phyloP scores from a whole-genome alignment of 2,113 vertebrate genomes.

The Chlorocebus sabaeus region DNA sequence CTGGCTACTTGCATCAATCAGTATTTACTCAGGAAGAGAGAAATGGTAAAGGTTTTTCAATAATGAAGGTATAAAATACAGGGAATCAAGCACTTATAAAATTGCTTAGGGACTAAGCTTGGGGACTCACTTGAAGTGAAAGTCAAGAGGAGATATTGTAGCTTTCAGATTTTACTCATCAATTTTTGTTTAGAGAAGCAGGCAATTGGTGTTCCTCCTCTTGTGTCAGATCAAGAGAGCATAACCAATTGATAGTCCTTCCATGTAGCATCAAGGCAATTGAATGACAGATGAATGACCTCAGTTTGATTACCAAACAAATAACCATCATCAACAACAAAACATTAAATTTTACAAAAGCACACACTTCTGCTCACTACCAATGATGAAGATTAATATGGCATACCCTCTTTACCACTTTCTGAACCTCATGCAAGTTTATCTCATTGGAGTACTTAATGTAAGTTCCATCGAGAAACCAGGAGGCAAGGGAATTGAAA shows the following conservation, averaged over 20 bases:
- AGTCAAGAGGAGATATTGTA: neutral
- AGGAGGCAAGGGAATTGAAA: neutral
- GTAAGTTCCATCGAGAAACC: neutral
- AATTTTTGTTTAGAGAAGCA: neutral
- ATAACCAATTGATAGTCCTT: neutral
- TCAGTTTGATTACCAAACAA: neutral
- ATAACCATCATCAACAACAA: neutral
- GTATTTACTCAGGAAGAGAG: neutral
- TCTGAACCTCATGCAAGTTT: neutral
- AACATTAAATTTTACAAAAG: neutral
- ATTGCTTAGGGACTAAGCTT: neutral
- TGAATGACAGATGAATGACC: neutral
- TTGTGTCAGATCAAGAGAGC: neutral
- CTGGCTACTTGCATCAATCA: neutral
- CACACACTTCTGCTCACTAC: neutral
- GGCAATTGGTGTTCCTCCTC: neutral
- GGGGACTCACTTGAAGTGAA: too few species aligned
- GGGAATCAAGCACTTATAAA: neutral
- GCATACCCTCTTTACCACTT: too few species aligned
- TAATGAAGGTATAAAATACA: neutral
- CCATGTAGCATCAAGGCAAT: neutral
- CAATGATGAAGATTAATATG: neutral
- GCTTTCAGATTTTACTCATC: neutral
- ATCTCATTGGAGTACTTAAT: neutral
- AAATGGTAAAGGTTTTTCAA: neutral